Conservation (phyloP, 1,140 invertebrate genomes). For the Pectinophora gossypiella region DNA sequence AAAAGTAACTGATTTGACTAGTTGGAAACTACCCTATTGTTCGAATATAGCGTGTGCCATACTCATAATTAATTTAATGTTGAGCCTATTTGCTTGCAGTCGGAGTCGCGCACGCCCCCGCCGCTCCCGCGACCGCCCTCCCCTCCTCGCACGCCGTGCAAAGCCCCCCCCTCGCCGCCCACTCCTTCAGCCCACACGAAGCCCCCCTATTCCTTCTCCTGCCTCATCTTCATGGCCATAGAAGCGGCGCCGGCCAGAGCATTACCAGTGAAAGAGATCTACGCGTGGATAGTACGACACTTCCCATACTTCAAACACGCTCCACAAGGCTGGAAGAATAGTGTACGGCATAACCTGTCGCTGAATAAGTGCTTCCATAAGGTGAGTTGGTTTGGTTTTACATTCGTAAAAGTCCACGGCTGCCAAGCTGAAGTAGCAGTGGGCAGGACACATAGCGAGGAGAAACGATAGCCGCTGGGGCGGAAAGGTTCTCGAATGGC, state of each 20-base stretch:
- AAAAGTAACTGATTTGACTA: no score
- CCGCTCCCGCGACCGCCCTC: conserved; percentile 41
- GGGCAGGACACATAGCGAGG: no score
- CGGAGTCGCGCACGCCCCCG: conserved; percentile 50
- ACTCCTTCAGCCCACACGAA: conserved; percentile 81
- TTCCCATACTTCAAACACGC: conserved; percentile 98
- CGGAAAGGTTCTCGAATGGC: no score
- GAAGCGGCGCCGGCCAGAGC: conserved; percentile 93
- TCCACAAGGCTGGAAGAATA: conserved; percentile 98
- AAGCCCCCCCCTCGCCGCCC: conserved; percentile 55
- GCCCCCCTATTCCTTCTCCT: conserved; percentile 96
- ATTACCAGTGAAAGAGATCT: conserved; percentile 96
- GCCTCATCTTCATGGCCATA: conserved; percentile 98
- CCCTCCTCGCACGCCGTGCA: conserved; percentile 62
- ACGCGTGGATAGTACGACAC: conserved; percentile 97
- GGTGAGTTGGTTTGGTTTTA: no score
- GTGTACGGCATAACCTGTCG: conserved; percentile 95
- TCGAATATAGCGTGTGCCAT: no score
- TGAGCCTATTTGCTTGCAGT: conserved; percentile 33
- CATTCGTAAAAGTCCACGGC: no score
- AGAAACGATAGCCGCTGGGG: no score
- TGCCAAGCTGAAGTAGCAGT: no score
- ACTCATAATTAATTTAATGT: no score
- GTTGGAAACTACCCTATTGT: no score
- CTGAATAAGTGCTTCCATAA: conserved; percentile 98